Conservation (phyloP, 2,113 vertebrate species). For the Recurvirostra avosetta region DNA sequence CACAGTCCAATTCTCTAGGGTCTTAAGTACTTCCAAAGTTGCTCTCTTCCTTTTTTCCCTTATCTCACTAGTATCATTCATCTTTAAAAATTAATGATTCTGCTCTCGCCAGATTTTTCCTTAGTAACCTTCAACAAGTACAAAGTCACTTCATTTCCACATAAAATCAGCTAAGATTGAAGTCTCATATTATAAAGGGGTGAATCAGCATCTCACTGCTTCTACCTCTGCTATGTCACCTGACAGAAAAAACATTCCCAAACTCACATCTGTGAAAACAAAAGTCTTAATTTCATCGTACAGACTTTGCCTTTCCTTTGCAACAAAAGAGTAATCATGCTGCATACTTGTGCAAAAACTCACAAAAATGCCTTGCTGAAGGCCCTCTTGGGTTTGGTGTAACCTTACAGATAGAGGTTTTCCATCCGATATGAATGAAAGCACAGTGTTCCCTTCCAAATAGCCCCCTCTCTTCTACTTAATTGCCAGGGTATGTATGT, state of each 20-base stretch:
- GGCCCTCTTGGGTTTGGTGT: background rate
- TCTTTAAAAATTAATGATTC: background rate
- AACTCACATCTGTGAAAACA: background rate
- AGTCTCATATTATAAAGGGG: background rate
- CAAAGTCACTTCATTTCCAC: background rate
- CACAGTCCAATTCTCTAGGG: background rate
- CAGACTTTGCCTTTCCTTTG: background rate
- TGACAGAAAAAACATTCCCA: background rate
- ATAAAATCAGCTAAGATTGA: background rate
- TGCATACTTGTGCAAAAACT: background rate
- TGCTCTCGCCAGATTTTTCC: background rate
- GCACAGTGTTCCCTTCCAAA: background rate
- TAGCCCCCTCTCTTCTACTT: background rate
- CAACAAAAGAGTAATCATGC: background rate
- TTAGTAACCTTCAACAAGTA: background rate
- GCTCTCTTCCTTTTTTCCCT: background rate
- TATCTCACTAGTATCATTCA: background rate
- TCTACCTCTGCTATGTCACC: background rate
- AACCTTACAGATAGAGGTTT: fast-evolving
- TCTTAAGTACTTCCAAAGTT: background rate
- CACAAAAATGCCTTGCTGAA: background rate
- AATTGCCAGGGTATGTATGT: background rate
- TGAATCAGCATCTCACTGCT: background rate
- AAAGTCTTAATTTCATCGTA: background rate
- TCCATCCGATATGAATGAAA: background rate